Conservation (phyloP, 2,797 vertebrate species). For the Halcyon badia region DNA sequence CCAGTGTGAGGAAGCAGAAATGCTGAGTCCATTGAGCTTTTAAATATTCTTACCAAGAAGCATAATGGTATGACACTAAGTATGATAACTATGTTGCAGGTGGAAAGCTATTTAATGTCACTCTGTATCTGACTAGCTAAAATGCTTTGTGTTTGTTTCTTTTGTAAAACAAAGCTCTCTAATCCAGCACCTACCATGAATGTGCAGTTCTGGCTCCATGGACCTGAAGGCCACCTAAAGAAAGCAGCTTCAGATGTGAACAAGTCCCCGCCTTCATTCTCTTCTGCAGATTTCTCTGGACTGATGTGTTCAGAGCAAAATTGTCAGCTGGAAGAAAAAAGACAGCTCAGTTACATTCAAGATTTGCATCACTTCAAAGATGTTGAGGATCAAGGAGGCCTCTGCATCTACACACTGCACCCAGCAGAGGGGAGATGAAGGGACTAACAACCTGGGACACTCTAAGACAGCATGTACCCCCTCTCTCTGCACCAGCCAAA, state of each 20-base stretch:
- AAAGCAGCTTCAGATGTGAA: neutral
- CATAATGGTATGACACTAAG: neutral
- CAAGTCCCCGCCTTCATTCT: neutral
- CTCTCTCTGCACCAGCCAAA: neutral
- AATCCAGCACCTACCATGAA: neutral
- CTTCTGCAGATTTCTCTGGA: neutral
- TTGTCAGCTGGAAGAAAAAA: neutral
- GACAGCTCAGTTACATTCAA: neutral
- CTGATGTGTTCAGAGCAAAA: neutral
- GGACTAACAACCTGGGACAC: neutral
- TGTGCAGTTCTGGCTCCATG: neutral
- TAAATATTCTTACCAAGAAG: neutral
- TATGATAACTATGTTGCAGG: neutral
- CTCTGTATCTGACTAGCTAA: neutral
- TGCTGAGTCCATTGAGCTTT: neutral
- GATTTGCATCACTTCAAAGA: neutral
- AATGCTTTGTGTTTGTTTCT: neutral
- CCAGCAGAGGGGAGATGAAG: neutral
- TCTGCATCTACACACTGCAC: neutral
- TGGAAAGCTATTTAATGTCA: neutral
- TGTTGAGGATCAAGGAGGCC: neutral
- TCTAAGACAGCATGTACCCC: fast-evolving
- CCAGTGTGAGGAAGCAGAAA: neutral
- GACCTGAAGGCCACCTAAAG: neutral
- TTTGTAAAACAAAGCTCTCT: neutral